Conservation (phyloP, 2,888 invertebrate species). For the Brachyptera putata region DNA sequence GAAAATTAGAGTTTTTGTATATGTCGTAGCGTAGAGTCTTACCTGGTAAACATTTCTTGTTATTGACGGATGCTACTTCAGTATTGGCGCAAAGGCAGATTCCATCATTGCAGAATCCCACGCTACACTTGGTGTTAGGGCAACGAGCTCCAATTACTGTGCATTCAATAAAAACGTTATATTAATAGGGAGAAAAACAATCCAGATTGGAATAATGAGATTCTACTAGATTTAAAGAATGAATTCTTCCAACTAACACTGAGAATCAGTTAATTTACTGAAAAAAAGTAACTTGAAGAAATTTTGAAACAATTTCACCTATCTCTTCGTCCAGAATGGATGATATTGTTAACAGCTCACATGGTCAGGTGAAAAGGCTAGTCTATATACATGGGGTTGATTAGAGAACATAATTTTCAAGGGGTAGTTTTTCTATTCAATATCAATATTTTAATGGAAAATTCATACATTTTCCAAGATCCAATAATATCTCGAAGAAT, state of each 20-base stretch:
- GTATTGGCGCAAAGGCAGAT: neutral
- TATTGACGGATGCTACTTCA: neutral
- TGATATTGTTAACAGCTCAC: neutral
- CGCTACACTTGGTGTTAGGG: neutral
- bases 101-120: neutral
- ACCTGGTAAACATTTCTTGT: slow-evolving; percentile 1
- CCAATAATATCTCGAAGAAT: too few species aligned
- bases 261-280: neutral
- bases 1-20: too few species aligned
- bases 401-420: too few species aligned
- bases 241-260: neutral
- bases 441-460: too few species aligned
- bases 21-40: too few species aligned
- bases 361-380: too few species aligned
- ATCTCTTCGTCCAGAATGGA: neutral
- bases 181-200: neutral
- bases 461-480: too few species aligned
- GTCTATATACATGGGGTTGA: too few species aligned
- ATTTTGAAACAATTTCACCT: neutral
- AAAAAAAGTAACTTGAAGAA: too few species aligned
- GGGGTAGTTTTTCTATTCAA: too few species aligned
- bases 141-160: neutral
- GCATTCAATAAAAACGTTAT: neutral
- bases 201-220: neutral
- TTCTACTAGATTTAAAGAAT: neutral